Percentiles rank a stretch among this genome's conserved stretches.
Conservation (phyloP, 2,888 invertebrate genomes). For the Isoperla grammatica region DNA sequence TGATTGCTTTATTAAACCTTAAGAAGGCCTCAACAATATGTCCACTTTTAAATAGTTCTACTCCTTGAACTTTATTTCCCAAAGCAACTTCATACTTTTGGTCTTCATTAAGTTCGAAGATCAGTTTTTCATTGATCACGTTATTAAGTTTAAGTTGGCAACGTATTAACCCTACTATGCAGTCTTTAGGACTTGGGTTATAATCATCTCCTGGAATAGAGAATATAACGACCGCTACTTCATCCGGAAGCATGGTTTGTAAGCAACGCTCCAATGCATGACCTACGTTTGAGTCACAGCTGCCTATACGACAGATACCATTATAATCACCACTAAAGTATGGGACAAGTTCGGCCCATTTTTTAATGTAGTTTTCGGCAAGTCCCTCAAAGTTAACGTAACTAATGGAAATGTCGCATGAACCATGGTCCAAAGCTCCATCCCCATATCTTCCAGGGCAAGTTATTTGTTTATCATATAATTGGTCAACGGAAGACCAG, state of each 20-base stretch:
- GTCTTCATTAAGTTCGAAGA: conserved; percentile 54
- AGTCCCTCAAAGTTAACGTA: conserved; percentile 18
- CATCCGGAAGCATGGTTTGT: conserved; percentile 33
- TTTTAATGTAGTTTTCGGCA: conserved; percentile 36
- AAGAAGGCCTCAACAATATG: conserved; percentile 63
- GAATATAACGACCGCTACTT: conserved; percentile 5
- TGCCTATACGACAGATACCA: conserved; percentile 32
- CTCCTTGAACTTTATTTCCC: conserved; percentile 54
- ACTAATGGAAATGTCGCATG: conserved; percentile 11
- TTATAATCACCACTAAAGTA: conserved; percentile 18
- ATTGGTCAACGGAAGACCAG: conserved; percentile 41
- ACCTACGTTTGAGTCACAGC: conserved; percentile 37
- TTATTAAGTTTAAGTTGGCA: conserved; percentile 27
- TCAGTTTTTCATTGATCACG: conserved; percentile 35
- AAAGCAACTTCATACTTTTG: conserved; percentile 49
- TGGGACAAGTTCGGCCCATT: conserved; percentile 39
- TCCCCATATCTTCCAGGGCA: conserved; percentile 32
- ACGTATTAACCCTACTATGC: background rate
- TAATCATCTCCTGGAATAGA: background rate
- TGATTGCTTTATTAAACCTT: conserved; percentile 67
- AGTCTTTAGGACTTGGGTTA: background rate
- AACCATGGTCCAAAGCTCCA: too few relatives aligned
- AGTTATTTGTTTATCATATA: conserved; percentile 40
- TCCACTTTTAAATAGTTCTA: conserved; percentile 57
- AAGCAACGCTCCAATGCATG: conserved; percentile 37